Base-by-base conservation (phyloP, 2,113 vertebrate genomes). In the Entelurus aequoreus region DNA sequence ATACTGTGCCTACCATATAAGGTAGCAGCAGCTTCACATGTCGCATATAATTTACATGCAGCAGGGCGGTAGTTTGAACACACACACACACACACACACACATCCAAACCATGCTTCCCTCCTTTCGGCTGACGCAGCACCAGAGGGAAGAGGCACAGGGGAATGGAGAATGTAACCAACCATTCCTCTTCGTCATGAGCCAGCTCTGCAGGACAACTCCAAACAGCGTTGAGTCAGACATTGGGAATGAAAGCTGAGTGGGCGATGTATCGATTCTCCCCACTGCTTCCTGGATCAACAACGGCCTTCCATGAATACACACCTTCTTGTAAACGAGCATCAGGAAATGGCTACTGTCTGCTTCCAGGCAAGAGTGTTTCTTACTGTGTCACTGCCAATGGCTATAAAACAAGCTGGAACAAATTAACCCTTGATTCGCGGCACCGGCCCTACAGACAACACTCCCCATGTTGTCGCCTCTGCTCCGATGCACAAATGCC, bases 1-100 rank as follows among this genome's bases (percentile, higher is more conserved):
- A 92, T 85, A 87, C 90, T 83, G 89, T 81, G 77, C 90, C 84
- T 81, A 65, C 93, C 94, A 93, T 93, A 95, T 92, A 94, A 91
- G 94, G 93, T 83, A 89, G 87, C 77, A 66, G 80, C 88, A 76
- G 90, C 88, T 88, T 91, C 89, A 90, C 90, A 92, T 92, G 91
- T 91, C 93, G 91, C 89, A 87, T 86, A 82, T 88, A 86, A 93
- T 93, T 92, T 90, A 92, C 88, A 93, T 90, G 88, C 62, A 60
- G 82, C 62, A 76, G 87, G 89, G 85, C 85, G 85, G 84, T 87
- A 86, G 87, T 88, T 91, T 84, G 86, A 85, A 87, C 80, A 64
- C 65, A 72, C 76, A 73, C 79, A 72, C 74, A 69, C 71, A 79
- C 72, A 72, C 66, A 66, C 54, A 56, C 48, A 80, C 76, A 79